These are phyloP conservation scores for Micromesistius poutassou DNA, from an alignment of 2,797 vertebrate genomes.

Conservation along the genomic window DNA sequence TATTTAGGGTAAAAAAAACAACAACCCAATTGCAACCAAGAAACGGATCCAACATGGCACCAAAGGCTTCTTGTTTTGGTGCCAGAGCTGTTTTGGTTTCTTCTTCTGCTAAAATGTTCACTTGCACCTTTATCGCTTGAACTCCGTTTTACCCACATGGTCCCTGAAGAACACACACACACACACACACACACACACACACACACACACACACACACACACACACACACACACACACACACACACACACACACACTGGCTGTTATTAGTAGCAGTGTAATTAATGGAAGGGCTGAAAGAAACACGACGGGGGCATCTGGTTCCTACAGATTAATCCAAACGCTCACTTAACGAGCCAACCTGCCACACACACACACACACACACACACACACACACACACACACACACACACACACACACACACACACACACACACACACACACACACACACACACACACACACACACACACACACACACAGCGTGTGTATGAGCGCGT, in stretches of 20 bases:
- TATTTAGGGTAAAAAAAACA: background rate
- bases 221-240: slow-evolving; percentile 22
- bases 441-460: slow-evolving; percentile 9
- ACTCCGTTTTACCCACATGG: slow-evolving; percentile 43
- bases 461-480: slow-evolving; percentile 29
- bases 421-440: too few species aligned
- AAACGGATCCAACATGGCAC: background rate
- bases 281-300: slow-evolving; percentile 77
- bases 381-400: slow-evolving; percentile 5
- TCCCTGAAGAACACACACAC: slow-evolving; percentile 12
- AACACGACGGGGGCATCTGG: slow-evolving; percentile 72
- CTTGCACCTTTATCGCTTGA: slow-evolving; percentile 44
- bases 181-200: slow-evolving; percentile 17
- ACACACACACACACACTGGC: slow-evolving; percentile 54
- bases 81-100: background rate
- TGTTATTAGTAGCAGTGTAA: slow-evolving; percentile 73
- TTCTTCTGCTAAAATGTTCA: background rate
- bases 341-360: slow-evolving; percentile 66
- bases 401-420: slow-evolving; percentile 19
- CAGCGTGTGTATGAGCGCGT: slow-evolving; percentile 22
- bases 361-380: slow-evolving; percentile 25
- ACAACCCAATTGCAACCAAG: background rate
- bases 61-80: background rate
- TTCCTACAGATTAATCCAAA: slow-evolving; percentile 79
- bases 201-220: slow-evolving; percentile 10